These are phyloP conservation scores for Dryadula phaetusa DNA, from an alignment of 2,888 invertebrate genomes.

Conservation along the genomic window DNA sequence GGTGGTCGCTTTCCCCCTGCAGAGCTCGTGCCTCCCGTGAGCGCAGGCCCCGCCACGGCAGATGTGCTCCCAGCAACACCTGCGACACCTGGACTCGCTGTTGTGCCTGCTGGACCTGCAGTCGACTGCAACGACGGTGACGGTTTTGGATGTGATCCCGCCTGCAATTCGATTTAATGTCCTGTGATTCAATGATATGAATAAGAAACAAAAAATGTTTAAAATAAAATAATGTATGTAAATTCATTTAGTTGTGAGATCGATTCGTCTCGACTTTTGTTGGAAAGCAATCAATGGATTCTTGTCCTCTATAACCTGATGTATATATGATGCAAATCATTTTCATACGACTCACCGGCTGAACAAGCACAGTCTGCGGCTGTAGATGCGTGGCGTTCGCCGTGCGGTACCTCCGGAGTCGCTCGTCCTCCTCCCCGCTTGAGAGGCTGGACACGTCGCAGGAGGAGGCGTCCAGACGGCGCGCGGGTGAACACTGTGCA, in stretches of 20 bases:
- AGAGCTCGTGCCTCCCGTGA: constrained; percentile 47
- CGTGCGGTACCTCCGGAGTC: constrained; percentile 77
- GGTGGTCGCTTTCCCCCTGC: constrained; percentile 60
- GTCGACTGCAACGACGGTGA: constrained; percentile 36
- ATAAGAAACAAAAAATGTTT: too few species aligned
- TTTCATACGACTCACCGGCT: constrained; percentile 50
- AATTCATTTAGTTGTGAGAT: too few species aligned
- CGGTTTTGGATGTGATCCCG: constrained; percentile 46
- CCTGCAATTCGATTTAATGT: constrained; percentile 34
- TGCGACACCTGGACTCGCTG: constrained; percentile 42
- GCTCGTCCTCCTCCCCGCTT: constrained; percentile 81
- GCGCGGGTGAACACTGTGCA: constrained; percentile 78
- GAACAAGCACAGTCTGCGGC: constrained; percentile 52
- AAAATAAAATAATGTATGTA: too few species aligned
- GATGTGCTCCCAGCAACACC: constrained; percentile 16
- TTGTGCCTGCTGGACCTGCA: constrained; percentile 18
- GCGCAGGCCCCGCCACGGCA: neutral
- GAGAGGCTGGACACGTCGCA: constrained; percentile 80
- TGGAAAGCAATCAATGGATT: too few species aligned
- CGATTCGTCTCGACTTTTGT: too few species aligned
- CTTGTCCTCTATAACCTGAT: too few species aligned
- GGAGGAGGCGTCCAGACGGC: constrained; percentile 77
- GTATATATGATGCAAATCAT: too few species aligned
- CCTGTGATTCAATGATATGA: too few species aligned
- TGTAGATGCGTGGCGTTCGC: constrained; percentile 50